These are phyloP conservation scores for Taenioides sp. DNA, from an alignment of 2,797 vertebrate genomes.

Conservation along the genomic window DNA sequence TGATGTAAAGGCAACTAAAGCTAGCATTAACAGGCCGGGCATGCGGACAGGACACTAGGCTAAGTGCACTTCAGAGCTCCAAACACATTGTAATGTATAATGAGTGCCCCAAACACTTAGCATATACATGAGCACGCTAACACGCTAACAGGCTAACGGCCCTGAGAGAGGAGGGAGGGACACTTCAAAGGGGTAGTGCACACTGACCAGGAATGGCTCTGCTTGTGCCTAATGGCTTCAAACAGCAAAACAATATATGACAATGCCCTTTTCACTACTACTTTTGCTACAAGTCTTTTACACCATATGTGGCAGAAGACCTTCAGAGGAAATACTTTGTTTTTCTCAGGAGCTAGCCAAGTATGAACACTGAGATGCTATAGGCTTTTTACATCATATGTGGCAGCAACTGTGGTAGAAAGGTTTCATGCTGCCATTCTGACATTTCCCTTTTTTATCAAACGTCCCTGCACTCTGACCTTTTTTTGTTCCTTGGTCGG, in stretches of 20 bases:
- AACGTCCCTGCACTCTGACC: too few species aligned
- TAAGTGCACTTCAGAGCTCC: conserved; percentile 67
- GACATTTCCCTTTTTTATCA: too few species aligned
- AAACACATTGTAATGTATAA: conserved; percentile 65
- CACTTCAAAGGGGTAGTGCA: conserved; percentile 25
- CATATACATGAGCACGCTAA: conserved; percentile 42
- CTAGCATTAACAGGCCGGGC: conserved; percentile 74
- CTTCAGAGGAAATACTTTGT: too few species aligned
- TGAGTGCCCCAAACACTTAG: conserved; percentile 53
- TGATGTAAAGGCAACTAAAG: conserved; percentile 77
- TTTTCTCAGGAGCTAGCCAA: too few species aligned
- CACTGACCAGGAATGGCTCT: background rate
- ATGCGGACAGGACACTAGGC: conserved; percentile 53
- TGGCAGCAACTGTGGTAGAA: too few species aligned
- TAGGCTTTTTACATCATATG: too few species aligned
- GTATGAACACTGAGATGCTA: too few species aligned
- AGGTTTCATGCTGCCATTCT: too few species aligned
- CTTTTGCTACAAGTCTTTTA: too few species aligned
- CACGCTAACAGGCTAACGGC: background rate
- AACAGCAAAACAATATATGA: conserved; percentile 1
- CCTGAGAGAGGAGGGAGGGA: conserved; percentile 29
- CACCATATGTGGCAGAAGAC: too few species aligned
- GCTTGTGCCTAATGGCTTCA: conserved; percentile 38
- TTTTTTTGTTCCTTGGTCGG: too few species aligned
- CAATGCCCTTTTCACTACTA: background rate